Conservation (phyloP, 2,113 vertebrate genomes). For the Glareola pratincola region DNA sequence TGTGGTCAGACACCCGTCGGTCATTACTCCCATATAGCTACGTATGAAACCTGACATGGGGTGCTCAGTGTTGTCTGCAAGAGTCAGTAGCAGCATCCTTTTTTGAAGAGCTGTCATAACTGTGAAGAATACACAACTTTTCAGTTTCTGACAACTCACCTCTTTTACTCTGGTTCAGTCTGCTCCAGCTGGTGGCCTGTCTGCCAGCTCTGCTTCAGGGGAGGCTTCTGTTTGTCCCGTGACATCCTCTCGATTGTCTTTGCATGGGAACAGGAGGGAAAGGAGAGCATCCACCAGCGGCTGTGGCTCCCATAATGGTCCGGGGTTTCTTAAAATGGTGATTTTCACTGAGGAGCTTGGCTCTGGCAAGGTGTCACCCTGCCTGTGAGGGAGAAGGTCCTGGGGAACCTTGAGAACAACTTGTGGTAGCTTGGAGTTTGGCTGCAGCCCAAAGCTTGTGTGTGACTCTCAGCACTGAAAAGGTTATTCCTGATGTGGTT, state of each 20-base stretch:
- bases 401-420: not conserved
- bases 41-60: accelerated
- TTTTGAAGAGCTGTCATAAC: not conserved
- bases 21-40: not conserved
- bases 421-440: not conserved
- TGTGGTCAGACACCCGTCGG: not conserved
- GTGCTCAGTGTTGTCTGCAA: not conserved
- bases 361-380: not conserved
- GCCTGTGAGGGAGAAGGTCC: not conserved
- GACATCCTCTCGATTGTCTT: not conserved
- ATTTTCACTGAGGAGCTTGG: not conserved
- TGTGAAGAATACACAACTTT: not conserved
- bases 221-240: not conserved
- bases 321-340: not conserved
- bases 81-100: not conserved
- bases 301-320: accelerated
- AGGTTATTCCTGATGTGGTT: not conserved
- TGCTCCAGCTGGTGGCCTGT: not conserved
- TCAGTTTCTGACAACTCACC: not conserved
- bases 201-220: not conserved
- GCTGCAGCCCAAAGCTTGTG: not conserved
- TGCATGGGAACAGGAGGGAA: not conserved
- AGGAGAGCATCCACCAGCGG: accelerated
- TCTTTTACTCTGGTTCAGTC: not conserved
- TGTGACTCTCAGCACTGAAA: not conserved